Evolutionary conservation across 37 sponge, comb jelly and placozoan species (phyloP), one percentile per base, ranked within the genome.

Genomic region (Diacarnus erythraeanus): DNA sequence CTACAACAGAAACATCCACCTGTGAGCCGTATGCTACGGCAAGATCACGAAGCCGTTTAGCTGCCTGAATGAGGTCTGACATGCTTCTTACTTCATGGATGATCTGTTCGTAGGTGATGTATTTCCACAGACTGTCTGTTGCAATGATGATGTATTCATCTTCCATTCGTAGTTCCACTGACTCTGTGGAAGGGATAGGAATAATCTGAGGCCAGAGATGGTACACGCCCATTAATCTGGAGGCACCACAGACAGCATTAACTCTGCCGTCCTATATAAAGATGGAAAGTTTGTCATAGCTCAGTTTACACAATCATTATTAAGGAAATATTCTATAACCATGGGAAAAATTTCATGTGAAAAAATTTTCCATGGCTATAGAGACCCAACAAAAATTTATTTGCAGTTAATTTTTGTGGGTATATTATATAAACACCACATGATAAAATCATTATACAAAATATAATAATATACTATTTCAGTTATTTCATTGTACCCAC

Each of bases 121-220:
- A 33, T 47, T 68, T 69, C 96, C 96, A 95, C 17, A 95, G 63
- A 18, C 90, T 69, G 17, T 82, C 84, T 8, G 76, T 89, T 27
- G 75, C 96, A n/a, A 95, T 75, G 51, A 95, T 68, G 29, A 95
- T 23, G 65, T 79, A 89, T 42, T 84, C 84, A 42, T 92, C 90
- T 17, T 40, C 75, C 17, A 76, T 47, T 3, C 60, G 68, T 18
- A 95, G 91, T 25, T 64, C 20, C 1, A 95, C 44, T 1, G 93
- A 81, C 31, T 57, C 65, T 25, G 86, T 69, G 35, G 86, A 86
- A 25, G 96, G 96, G 29, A 60, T 54, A 20, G 96, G 96, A 51
- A 91, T 87, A 42, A 95, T 61, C 26, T 86, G 69, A 37, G 96
- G 96, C 64, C 77, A 78, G 26, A 92, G 78, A 65, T 88, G 79